Base-by-base conservation (phyloP, 2,797 vertebrate species). In the Malurus splendens region DNA sequence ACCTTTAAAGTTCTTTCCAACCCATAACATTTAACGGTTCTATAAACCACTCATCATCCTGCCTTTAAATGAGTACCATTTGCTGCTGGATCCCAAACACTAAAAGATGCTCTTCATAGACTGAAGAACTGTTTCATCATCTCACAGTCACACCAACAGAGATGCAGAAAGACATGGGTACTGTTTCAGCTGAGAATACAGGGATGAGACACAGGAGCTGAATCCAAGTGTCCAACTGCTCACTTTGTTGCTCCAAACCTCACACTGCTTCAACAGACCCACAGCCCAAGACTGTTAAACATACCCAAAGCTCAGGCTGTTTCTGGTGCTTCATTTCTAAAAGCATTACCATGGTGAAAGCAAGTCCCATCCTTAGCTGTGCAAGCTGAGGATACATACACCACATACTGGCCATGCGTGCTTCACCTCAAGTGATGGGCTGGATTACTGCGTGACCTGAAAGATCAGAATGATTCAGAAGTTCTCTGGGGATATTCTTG, bases 331-430 rank as follows among this genome's bases (percentile, higher is more conserved):
- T 54, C 14, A 44, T 36, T 82, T 90, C 80, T 64, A 59, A 89
- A 62, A 54, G 27, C 38, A 64, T 25, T 61, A 47, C 8, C 0
- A 0, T 83, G 36, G 13, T 41, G 32, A 89, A 85, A 51, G 20
- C 27, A 84, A 79, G 50, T 36, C 19, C 25, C 27, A 47, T 5
- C 8, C 25, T 51, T 44, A 68, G 42, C 11, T 54, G 7, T 45
- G 50, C 25, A 42, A 66, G 12, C 36, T 36, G 36, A 70, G 14
- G 15, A 36, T 14, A 73, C 0, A 36, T 12, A 73, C 0, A 1
- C 12, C 50, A 18, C 54, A 83, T 20, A 18, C 23, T 78, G n/a
- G 14, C 79, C 80, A 15, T 0, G 3, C 17, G 30, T 2, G 3
- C 48, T 87, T 59, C 73, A 56, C 10, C 5, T 30, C 71, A 76